A percentile compares a stretch with the other conserved stretches of the same genome.
Conservation (phyloP, 2,113 vertebrate species). For the Rhinopomastus cyanomelas region DNA sequence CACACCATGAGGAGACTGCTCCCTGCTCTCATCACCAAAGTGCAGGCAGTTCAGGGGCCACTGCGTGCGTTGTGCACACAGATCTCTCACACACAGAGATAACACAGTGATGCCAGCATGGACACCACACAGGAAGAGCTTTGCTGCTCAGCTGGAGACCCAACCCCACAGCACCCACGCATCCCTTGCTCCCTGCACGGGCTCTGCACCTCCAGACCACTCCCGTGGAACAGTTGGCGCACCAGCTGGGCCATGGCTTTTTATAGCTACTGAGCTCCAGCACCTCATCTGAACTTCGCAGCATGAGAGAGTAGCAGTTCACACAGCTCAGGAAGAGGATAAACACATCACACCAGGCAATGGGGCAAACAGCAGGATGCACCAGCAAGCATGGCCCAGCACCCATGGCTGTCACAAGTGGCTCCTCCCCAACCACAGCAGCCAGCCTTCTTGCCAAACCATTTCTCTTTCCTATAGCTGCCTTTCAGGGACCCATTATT, state of each 20-base stretch:
- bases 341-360: constrained; percentile 7
- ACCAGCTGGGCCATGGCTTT: not conserved
- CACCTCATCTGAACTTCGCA: not conserved
- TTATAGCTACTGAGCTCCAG: not conserved
- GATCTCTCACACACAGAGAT: rapidly evolving
- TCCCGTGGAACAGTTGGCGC: not conserved
- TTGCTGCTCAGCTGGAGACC: not conserved
- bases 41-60: not conserved
- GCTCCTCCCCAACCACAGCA: not conserved
- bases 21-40: not conserved
- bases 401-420: not conserved
- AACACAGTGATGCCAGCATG: rapidly evolving
- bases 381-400: not conserved
- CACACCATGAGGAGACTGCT: not conserved
- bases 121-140: not conserved
- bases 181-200: not conserved
- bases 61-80: rapidly evolving
- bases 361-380: not conserved
- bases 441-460: not conserved
- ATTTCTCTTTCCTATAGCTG: not conserved
- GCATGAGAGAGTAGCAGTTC: not conserved
- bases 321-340: not conserved
- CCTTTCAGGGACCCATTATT: not conserved
- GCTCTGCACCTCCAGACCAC: not conserved
- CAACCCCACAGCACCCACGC: not conserved